Conservation (phyloP, 2,113 vertebrate genomes). For the Tragelaphus strepsiceros region DNA sequence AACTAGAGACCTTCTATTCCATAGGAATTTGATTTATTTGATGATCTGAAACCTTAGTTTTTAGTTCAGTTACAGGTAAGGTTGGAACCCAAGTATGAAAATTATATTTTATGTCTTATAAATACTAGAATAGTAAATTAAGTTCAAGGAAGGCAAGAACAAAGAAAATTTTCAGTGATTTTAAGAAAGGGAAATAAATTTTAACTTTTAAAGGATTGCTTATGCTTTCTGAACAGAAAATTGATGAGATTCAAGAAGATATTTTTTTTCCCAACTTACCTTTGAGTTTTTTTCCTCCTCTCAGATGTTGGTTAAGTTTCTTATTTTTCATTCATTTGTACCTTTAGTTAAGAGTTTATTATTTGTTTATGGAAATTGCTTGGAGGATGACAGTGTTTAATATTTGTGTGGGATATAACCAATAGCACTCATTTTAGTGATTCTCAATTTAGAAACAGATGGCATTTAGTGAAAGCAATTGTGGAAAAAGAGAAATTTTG, state of each 20-base stretch:
- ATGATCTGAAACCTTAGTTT: constrained; percentile 45
- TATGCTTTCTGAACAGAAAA: background rate
- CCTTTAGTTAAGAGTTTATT: background rate
- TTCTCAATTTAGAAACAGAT: background rate
- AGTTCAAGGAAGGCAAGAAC: background rate
- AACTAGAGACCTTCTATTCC: constrained; percentile 8
- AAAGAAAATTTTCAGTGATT: background rate
- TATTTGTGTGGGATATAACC: background rate
- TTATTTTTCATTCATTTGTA: background rate
- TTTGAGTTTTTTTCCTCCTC: background rate
- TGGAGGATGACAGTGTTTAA: background rate
- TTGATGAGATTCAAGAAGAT: background rate
- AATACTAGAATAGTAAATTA: constrained; percentile 60
- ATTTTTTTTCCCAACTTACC: background rate
- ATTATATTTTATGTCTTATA: constrained; percentile 56
- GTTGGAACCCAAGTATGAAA: constrained; percentile 70
- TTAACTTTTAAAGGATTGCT: background rate
- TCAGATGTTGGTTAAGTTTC: background rate
- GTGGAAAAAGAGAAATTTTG: background rate
- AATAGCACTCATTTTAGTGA: too few species aligned
- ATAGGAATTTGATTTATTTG: constrained; percentile 66
- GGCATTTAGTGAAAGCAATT: background rate
- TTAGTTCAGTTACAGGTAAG: constrained; percentile 65
- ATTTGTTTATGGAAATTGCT: background rate
- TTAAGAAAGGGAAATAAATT: background rate